These are phyloP conservation scores for Anthrax anthrax DNA, from an alignment of 2,888 invertebrate species.

Conservation along the genomic window DNA sequence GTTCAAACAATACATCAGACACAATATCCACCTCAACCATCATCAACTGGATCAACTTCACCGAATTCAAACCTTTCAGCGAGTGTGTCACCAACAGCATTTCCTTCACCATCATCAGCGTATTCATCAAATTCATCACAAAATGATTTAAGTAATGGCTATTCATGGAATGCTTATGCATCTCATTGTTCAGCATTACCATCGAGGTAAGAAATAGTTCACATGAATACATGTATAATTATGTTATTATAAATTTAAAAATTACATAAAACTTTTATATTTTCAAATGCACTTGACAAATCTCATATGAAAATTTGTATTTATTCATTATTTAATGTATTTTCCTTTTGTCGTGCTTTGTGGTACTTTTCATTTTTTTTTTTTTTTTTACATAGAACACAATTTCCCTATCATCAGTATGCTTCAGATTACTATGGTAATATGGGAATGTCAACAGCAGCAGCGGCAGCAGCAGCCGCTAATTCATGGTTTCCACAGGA, in stretches of 20 bases:
- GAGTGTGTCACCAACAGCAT: conserved; percentile 30
- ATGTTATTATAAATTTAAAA: no score
- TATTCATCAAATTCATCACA: conserved; percentile 26
- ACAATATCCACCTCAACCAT: conserved; percentile 30
- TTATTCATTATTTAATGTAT: neutral
- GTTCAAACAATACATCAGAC: conserved; percentile 9
- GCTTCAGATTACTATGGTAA: conserved; percentile 32
- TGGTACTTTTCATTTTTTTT: neutral
- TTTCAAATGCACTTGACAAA: no score
- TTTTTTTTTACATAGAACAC: conserved; percentile 19
- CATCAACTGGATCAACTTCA: conserved; percentile 31
- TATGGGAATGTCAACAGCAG: conserved; percentile 26
- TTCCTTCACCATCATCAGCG: conserved; percentile 27
- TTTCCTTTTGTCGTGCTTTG: no score
- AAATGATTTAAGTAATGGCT: conserved; percentile 15
- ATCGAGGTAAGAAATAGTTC: conserved; percentile 26
- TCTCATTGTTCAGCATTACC: conserved; percentile 16
- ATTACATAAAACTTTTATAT: no score
- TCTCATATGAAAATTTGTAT: neutral
- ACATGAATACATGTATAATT: no score
- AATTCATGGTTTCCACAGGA: conserved; percentile 30
- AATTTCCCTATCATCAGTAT: conserved; percentile 32
- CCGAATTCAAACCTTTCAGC: conserved; percentile 30
- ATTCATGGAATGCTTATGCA: conserved; percentile 27
- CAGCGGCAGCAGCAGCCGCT: conserved; percentile 21